Evolutionary conservation across 1,140 invertebrate genomes (phyloP).

Genomic region (Thaumetopoea pityocampa): DNA sequence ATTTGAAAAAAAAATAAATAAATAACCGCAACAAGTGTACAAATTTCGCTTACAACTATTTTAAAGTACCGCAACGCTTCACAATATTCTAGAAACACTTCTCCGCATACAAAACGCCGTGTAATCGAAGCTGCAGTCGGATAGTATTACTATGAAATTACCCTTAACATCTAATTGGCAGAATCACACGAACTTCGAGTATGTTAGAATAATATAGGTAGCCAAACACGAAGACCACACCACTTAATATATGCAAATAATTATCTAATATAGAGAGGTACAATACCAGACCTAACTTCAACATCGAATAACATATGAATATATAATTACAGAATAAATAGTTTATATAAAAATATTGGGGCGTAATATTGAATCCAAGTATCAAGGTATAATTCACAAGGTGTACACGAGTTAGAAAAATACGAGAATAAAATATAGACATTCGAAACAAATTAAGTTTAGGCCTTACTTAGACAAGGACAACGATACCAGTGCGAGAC

Average conservation of each 20-base stretch:
- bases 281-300: too few species aligned
- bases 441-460: constrained; percentile 11
- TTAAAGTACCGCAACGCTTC: constrained; percentile 3
- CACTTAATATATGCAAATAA: constrained; percentile 11
- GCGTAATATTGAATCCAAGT: constrained; percentile 4
- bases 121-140: constrained; percentile 31
- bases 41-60: constrained; percentile 14
- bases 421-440: constrained; percentile 9
- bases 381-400: constrained; percentile 6
- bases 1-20: constrained; percentile 17
- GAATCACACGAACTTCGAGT: constrained; percentile 24
- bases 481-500: constrained; percentile 5
- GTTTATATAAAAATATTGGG: constrained; percentile 20
- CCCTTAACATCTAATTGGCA: constrained; percentile 31
- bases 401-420: constrained; percentile 11
- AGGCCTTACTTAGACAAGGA: constrained; percentile 18
- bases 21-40: constrained; percentile 18
- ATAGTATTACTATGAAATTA: constrained; percentile 24
- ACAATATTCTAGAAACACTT: not conserved
- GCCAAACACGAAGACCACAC: constrained; percentile 20
- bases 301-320: constrained; percentile 15
- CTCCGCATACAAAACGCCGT: constrained; percentile 5
- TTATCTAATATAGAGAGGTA: constrained; percentile 7
- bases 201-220: constrained; percentile 14
- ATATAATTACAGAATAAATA: constrained; percentile 16